A percentile compares a stretch with the other conserved stretches of the same genome.
Conservation (phyloP, 2,113 vertebrate species). For the Spheniscus mendiculus region DNA sequence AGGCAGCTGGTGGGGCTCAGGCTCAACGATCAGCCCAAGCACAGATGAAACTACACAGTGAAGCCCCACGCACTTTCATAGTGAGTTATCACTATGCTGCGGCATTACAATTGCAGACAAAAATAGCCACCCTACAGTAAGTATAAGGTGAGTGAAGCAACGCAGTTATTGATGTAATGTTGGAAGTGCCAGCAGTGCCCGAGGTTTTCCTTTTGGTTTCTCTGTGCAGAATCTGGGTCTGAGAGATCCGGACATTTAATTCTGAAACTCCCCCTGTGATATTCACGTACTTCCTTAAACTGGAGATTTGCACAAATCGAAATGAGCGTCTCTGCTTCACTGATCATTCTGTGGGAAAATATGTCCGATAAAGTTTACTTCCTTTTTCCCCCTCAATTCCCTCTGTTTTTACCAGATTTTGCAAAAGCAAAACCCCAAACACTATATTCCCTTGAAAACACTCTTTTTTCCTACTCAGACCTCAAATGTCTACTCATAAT, state of each 20-base stretch:
- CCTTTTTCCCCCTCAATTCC: background rate
- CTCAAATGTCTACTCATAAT: background rate
- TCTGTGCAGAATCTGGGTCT: background rate
- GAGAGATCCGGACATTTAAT: background rate
- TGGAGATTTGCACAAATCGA: background rate
- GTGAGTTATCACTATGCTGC: background rate
- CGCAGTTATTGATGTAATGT: background rate
- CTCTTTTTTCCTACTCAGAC: background rate
- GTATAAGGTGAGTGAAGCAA: background rate
- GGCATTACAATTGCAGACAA: background rate
- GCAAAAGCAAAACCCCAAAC: background rate
- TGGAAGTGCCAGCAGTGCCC: background rate
- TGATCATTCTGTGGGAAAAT: background rate
- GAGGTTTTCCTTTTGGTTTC: conserved; percentile 29
- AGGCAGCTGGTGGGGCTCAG: background rate
- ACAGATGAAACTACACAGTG: background rate
- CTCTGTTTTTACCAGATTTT: background rate
- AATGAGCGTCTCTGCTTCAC: accelerated
- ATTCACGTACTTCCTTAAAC: background rate
- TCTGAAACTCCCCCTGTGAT: background rate
- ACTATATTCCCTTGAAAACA: background rate
- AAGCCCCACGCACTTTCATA: background rate
- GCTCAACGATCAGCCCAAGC: background rate
- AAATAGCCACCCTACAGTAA: background rate
- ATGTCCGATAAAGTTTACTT: background rate